Percentiles rank a stretch among this genome's conserved stretches.
Conservation (phyloP, 2,888 invertebrate genomes). For the Coremacera marginata region DNA sequence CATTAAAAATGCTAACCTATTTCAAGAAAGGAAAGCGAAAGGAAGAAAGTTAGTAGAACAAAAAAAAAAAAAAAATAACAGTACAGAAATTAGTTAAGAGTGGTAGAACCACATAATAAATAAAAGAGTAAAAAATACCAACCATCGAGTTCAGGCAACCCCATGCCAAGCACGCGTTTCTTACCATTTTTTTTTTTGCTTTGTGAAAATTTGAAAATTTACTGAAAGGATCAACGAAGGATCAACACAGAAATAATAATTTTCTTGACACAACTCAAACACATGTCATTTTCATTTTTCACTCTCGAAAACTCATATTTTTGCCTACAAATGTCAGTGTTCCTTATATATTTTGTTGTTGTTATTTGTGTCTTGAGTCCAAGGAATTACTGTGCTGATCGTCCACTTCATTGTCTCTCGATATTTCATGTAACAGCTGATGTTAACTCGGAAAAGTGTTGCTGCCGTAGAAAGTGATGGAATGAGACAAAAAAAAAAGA, state of each 20-base stretch:
- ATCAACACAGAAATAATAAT: conserved; percentile 16
- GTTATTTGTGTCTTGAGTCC: background rate
- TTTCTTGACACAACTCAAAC: conserved; percentile 36
- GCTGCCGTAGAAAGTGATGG: background rate
- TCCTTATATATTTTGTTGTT: background rate
- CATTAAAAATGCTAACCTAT: background rate
- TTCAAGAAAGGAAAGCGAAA: background rate
- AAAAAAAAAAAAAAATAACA: background rate
- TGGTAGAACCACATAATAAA: background rate
- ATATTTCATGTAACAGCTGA: conserved; percentile 15
- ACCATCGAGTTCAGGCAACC: background rate
- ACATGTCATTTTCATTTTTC: conserved; percentile 22
- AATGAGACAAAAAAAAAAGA: conserved; percentile 12
- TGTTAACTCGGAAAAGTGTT: background rate
- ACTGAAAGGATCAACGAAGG: background rate
- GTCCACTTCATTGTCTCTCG: background rate
- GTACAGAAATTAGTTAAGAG: background rate
- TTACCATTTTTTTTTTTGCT: background rate
- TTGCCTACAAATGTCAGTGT: conserved; percentile 3
- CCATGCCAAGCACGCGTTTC: conserved; percentile 28
- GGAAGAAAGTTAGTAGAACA: background rate
- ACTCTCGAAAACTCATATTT: conserved; percentile 18
- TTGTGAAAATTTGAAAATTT: background rate
- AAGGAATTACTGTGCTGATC: background rate
- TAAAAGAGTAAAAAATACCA: background rate